Conservation (phyloP, 2,888 invertebrate genomes). For the Erebia ligea region DNA sequence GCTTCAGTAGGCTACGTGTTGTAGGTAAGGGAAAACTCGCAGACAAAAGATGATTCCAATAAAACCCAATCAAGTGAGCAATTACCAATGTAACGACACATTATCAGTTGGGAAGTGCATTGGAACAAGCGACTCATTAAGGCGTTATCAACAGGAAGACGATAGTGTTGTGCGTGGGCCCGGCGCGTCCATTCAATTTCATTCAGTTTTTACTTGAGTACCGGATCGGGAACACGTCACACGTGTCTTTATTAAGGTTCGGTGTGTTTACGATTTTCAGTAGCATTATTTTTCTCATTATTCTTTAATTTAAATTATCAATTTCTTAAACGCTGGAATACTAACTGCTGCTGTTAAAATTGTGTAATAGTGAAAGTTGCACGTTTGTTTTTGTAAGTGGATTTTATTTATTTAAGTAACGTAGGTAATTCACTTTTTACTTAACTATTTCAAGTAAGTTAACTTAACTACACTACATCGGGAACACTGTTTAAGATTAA, state of each 20-base stretch:
- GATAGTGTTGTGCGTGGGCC: slow-evolving; percentile 53
- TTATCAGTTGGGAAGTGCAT: slow-evolving; percentile 35
- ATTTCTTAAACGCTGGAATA: neutral
- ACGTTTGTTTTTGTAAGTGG: slow-evolving; percentile 9
- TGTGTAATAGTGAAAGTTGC: neutral
- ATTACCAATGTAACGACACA: slow-evolving; percentile 25
- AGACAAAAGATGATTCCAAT: slow-evolving; percentile 2
- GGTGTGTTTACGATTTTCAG: slow-evolving; percentile 25
- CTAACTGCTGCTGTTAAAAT: neutral
- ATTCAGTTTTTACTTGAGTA: slow-evolving; percentile 70
- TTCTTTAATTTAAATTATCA: neutral
- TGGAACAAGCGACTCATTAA: slow-evolving; percentile 41
- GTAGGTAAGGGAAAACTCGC: neutral
- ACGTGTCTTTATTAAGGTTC: slow-evolving; percentile 51
- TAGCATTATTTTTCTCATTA: slow-evolving; percentile 4
- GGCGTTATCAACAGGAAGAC: slow-evolving; percentile 71
- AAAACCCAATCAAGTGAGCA: slow-evolving; percentile 9
- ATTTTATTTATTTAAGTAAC: neutral
- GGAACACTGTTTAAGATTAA: neutral
- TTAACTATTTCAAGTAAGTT: neutral
- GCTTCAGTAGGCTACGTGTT: neutral
- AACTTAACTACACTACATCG: neutral
- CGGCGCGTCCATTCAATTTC: slow-evolving; percentile 61
- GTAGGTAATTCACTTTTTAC: neutral
- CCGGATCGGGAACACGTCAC: slow-evolving; percentile 65